phyloP scores from a whole-genome alignment of 2,888 invertebrate species.

The Melanargia galathea region DNA sequence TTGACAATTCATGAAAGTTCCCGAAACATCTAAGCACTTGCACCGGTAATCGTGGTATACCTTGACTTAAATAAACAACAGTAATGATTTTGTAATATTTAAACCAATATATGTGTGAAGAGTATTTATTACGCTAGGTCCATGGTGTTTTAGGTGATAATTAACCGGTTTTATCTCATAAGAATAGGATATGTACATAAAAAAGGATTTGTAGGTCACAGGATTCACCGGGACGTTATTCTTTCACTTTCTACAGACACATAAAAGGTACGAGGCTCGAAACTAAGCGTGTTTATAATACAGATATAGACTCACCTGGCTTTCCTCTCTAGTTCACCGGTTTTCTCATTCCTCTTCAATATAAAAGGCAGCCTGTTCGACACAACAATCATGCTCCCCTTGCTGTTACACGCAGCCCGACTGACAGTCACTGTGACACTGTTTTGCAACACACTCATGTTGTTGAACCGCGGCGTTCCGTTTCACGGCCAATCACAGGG shows the following conservation, averaged over 20 bases:
- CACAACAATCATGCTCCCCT: conserved; percentile 93
- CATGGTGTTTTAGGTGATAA: neutral
- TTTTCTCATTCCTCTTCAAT: conserved; percentile 87
- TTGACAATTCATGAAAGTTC: conserved; percentile 21
- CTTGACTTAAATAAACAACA: neutral
- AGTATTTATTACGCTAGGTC: too few species aligned
- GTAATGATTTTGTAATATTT: neutral
- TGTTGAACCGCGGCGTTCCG: conserved; percentile 56
- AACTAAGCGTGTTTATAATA: neutral
- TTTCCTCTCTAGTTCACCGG: conserved; percentile 88
- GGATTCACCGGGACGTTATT: conserved; percentile 16
- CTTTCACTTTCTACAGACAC: neutral
- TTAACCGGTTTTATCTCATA: conserved; percentile 21
- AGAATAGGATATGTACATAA: neutral
- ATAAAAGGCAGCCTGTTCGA: conserved; percentile 95
- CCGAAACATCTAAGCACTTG: neutral
- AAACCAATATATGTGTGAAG: neutral
- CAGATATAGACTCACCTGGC: conserved; percentile 85
- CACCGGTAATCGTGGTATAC: neutral
- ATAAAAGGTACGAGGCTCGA: neutral
- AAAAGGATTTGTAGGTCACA: conserved; percentile 16
- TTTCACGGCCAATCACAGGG: conserved; percentile 70
- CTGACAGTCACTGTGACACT: conserved; percentile 49
- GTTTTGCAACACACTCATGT: conserved; percentile 65
- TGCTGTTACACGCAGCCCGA: conserved; percentile 78